Evolutionary conservation across 2,113 vertebrate genomes (phyloP).

Genomic region (Syngnathus typhle): DNA sequence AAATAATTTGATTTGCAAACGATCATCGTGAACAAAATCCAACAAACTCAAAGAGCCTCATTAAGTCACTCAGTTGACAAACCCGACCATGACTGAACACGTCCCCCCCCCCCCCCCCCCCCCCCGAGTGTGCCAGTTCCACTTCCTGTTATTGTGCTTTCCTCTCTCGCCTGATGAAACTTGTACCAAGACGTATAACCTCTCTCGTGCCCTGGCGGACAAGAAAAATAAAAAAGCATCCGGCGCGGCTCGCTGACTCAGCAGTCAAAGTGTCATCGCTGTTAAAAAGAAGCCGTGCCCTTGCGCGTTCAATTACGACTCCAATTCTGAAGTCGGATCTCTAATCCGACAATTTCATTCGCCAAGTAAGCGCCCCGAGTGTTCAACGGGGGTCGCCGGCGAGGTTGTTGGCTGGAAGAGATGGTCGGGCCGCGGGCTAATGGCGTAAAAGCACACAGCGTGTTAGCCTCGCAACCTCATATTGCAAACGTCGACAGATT

Average conservation of each 20-base stretch:
- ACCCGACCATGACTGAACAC: neutral
- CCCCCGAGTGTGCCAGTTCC: neutral
- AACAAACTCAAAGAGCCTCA: no score
- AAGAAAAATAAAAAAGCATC: conserved; percentile 21
- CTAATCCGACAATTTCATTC: conserved; percentile 48
- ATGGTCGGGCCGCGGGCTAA: conserved; percentile 49
- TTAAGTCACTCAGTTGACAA: no score
- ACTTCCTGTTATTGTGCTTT: conserved; percentile 1
- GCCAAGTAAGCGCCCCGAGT: conserved; percentile 3
- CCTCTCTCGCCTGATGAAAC: neutral
- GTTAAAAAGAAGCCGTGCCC: neutral
- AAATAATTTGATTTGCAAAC: no score
- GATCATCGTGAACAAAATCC: no score
- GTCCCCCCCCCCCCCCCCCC: neutral
- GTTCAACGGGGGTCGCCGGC: conserved; percentile 33
- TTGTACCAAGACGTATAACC: conserved; percentile 10
- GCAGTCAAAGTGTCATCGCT: conserved; percentile 24
- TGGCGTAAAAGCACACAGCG: conserved; percentile 18
- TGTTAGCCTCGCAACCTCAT: conserved; percentile 51
- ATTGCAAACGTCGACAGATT: conserved; percentile 45
- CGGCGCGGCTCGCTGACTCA: conserved; percentile 26
- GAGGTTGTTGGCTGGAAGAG: conserved; percentile 26
- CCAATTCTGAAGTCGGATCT: conserved; percentile 37
- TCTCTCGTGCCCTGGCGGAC: conserved; percentile 10
- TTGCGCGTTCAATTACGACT: conserved; percentile 2